Base-by-base conservation (phyloP, 2,888 invertebrate species). In the Hedychridium roseum region DNA sequence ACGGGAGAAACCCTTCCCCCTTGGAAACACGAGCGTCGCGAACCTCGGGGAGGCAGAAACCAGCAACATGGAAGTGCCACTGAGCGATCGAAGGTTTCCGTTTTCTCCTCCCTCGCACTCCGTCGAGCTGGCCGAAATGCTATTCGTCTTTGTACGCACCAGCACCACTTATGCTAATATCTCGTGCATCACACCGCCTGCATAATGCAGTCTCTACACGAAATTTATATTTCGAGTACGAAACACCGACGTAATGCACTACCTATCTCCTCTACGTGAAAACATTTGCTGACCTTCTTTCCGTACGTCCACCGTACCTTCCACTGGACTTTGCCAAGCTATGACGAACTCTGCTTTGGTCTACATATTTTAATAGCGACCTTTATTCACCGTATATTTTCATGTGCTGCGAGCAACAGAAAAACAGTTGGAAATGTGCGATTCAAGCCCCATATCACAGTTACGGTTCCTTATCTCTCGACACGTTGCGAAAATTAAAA, bases 91-190 rank as follows among this genome's bases (percentile, higher is more conserved):
- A 46, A 35, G 26, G 46, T 46, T 21, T 23, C 16, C 20, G 6
- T 31, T 3, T 14, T 37, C 20, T 20, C 15, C 11, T 12, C 31
- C 3, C 14, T 11, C 23, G 30, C 36, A n/a, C n/a, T n/a, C n/a
- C n/a, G n/a, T n/a, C n/a, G n/a, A n/a, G n/a, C n/a, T n/a, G n/a
- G n/a, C n/a, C n/a, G 44, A 27, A 41, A 43, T 31, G 32, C 40
- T 30, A 45, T 50, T 17, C 42, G 34, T 40, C 45, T 48, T 34
- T 31, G 43, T 48, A 42, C 12, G 9, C 12, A 38, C 34, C 40
- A n/a, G 39, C 43, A 34, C 52, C 52, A 40, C 41, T 58, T 57
- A 54, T 54, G 54, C 43, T 57, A 60, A 60, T 57, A 60, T 60
- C 54, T 57, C 39, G 43, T 50, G 43, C 44, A 60, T 51, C 49